These are phyloP conservation scores for Theocolax elegans DNA, from an alignment of 1,140 invertebrate species.

Conservation along the genomic window DNA sequence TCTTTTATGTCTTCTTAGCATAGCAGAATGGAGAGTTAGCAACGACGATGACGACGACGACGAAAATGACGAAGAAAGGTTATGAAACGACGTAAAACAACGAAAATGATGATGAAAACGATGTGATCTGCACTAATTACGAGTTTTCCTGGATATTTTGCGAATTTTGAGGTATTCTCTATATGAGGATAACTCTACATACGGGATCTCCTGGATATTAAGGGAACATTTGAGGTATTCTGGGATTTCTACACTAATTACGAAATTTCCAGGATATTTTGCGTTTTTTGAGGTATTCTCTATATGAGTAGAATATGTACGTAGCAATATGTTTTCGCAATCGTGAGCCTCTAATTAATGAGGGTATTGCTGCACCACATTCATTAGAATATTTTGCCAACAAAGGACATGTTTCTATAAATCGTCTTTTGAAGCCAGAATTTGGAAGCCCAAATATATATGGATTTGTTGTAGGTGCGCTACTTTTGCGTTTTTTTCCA, in stretches of 20 bases:
- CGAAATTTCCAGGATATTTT: no score
- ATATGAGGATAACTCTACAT: constrained; percentile 25
- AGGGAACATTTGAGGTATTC: no score
- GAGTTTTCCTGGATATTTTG: background rate
- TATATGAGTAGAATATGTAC: constrained; percentile 22
- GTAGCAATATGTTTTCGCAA: constrained; percentile 45
- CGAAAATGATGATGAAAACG: no score
- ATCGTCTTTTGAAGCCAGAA: background rate
- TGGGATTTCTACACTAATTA: no score
- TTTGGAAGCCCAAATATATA: constrained; percentile 30
- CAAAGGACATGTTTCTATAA: background rate
- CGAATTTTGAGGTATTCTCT: background rate
- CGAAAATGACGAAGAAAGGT: no score
- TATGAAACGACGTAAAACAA: no score
- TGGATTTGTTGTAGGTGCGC: background rate
- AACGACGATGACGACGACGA: no score
- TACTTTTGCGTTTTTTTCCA: constrained; percentile 1
- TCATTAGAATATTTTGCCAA: constrained; percentile 2
- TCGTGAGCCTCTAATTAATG: constrained; percentile 19
- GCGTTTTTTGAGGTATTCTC: no score
- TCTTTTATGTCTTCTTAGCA: no score
- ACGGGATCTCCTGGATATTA: no score
- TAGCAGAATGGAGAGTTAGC: no score
- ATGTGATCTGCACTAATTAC: no score
- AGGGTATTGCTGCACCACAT: constrained; percentile 1